Evolutionary conservation across 2,797 vertebrate species (phyloP).

Genomic region (Danio aesculapii): DNA sequence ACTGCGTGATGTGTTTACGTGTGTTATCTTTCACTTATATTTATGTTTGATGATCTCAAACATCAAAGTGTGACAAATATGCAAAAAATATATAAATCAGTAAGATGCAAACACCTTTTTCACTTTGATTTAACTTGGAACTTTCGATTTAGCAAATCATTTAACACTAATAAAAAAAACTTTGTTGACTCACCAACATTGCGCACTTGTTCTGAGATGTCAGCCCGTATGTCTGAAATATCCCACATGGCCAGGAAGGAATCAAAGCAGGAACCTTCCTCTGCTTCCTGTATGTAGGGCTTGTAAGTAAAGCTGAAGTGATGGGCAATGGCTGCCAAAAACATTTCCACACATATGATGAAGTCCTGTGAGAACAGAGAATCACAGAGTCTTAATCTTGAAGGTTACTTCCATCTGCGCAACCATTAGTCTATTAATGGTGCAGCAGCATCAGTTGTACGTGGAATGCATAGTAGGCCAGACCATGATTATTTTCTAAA

Average conservation of each 20-base stretch:
- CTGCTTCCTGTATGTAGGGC: constrained; percentile 95
- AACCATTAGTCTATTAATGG: not conserved
- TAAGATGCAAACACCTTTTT: too few species aligned
- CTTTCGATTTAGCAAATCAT: too few species aligned
- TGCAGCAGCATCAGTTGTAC: not conserved
- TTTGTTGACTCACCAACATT: constrained; percentile 89
- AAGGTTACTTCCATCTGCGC: constrained; percentile 1
- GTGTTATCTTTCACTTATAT: too few species aligned
- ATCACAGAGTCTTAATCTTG: not conserved
- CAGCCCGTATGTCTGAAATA: constrained; percentile 94
- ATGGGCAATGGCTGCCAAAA: constrained; percentile 95
- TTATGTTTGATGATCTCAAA: too few species aligned
- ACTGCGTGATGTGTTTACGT: too few species aligned
- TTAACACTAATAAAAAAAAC: not conserved
- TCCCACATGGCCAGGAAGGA: constrained; percentile 99
- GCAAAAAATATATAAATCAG: too few species aligned
- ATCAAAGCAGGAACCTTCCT: constrained; percentile 96
- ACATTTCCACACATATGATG: constrained; percentile 98
- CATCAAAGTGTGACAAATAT: too few species aligned
- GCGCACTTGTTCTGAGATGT: constrained; percentile 97
- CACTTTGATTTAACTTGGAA: too few species aligned
- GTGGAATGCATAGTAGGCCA: not conserved
- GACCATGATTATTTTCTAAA: not conserved
- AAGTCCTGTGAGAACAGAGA: constrained; percentile 85
- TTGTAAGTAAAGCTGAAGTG: constrained; percentile 98